Base-by-base conservation (phyloP, 2,113 vertebrate species). In the Tonatia bakeri region DNA sequence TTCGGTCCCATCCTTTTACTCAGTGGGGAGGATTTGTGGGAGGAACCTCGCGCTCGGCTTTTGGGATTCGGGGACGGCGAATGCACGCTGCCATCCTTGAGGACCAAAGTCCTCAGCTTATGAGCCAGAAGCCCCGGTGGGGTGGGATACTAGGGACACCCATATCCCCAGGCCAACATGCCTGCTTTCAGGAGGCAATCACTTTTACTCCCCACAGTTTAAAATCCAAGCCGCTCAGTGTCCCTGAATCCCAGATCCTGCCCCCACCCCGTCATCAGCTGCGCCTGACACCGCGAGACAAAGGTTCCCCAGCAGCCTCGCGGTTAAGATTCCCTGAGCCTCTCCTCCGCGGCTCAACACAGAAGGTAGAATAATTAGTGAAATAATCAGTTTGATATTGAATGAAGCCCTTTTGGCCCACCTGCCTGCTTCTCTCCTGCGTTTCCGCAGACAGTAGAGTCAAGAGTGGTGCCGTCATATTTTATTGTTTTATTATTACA, bases 341-440 rank as follows among this genome's bases (percentile, higher is more conserved):
- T 54, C 81, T 61, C n/a, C 45, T 95, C 97, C 81, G 65, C 36
- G 2, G 76, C 83, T 77, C 92, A 72, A 45, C 85, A 61, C 96
- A 95, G 95, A 98, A 95, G 81, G n/a, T 10, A 86, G 84, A 50
- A 14, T 96, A 97, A 98, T 16, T 75, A 97, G 93, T 98, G 94
- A 90, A 94, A 75, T 92, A 94, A 96, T 84, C 91, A 97, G 94
- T 95, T 86, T 85, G 87, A 36, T 98, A 72, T 72, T 92, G 97
- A 95, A 98, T 97, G 91, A 87, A 96, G 73, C 94, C 94, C 95
- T 90, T 94, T 97, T 33, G 70, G 81, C 69, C 87, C 97, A 94
- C 91, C 93, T 91, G 82, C 95, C n/a, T 56, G 26, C 95, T 93
- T 43, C 26, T 13, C 88, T 76, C 33, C 79, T 24, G 90, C 50